Evolutionary conservation across 2,888 invertebrate genomes (phyloP), one percentile per base, ranked within the genome.

Genomic region (Euplagia quadripunctaria): DNA sequence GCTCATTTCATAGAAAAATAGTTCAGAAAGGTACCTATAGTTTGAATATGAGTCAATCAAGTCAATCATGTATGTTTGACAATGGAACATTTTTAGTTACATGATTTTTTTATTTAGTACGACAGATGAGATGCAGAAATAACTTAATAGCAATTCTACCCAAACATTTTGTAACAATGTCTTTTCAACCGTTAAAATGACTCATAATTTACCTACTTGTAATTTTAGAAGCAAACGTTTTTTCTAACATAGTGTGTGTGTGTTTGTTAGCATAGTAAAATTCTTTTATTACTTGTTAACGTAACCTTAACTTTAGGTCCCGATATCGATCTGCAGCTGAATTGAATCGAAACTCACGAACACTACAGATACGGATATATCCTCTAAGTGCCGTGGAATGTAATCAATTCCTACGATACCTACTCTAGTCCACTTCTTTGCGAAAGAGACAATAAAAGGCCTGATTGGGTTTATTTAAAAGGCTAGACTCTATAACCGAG

Each of bases 371-470:
- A 31, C 31, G 20, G n/a, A 42, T 52, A 67, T 41, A 63, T 46
- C 16, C 42, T n/a, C 64, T 17, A 64, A 66, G 64, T 49, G 66
- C 70, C 68, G 73, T 75, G 74, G 77, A 84, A 85, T 85, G 83
- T 83, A 74, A 85, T 87, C 85, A 85, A 85, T 85, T 75, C 81
- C 77, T 67, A 51, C 71, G 70, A 81, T 80, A 74, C 79, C 76
- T 78, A 65, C 75, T 55, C 64, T 67, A 80, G 74, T 74, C 78
- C 71, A 77, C 64, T 79, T 82, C 74, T 78, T 77, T 51, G 73
- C 67, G 70, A 52, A 67, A 66, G 65, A 72, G 73, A 82, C 51
- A 84, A 80, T 82, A 80, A 79, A 82, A 82, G 70, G 66, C 66
- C 68, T 75, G 65, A 73, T 76, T 73, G 46, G 73, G 66, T 74